A percentile compares a stretch with the other conserved stretches of the same genome.
Evolutionary conservation across 2,888 invertebrate species (phyloP).

Genomic region (Galerucella nymphaeae): DNA sequence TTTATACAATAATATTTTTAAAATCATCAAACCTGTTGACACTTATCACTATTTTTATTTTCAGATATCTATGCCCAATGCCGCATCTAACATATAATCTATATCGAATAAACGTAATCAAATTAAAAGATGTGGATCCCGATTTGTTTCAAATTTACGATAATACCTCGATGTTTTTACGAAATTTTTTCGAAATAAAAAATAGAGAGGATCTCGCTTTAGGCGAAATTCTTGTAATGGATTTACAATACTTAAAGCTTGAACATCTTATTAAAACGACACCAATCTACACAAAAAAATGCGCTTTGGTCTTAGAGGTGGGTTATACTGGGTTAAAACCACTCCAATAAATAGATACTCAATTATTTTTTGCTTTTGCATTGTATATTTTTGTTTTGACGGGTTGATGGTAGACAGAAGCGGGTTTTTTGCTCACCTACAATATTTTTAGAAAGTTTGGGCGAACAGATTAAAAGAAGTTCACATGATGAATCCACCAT

Average conservation of each 20-base stretch:
- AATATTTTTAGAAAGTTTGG: constrained; percentile 20
- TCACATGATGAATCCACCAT: constrained; percentile 4
- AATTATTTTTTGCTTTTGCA: too few relatives aligned
- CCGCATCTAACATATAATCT: background rate
- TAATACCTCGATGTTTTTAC: background rate
- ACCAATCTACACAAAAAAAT: constrained; percentile 8
- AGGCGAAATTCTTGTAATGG: background rate
- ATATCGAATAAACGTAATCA: background rate
- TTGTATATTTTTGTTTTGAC: too few relatives aligned
- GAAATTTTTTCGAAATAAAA: constrained; percentile 5
- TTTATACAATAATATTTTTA: too few relatives aligned
- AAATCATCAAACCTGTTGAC: too few relatives aligned
- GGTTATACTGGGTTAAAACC: too few relatives aligned
- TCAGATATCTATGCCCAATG: background rate
- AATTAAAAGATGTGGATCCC: background rate
- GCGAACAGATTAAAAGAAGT: constrained; percentile 8
- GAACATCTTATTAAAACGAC: background rate
- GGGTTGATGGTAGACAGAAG: too few relatives aligned
- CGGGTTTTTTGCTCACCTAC: too few relatives aligned
- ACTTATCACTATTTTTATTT: background rate
- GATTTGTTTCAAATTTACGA: background rate
- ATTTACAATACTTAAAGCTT: background rate
- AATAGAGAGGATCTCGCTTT: background rate
- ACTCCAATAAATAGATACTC: too few relatives aligned
- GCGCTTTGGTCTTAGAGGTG: constrained; percentile 11